Base-by-base conservation (phyloP, 2,797 vertebrate genomes). In the Hoplostethus atlanticus region DNA sequence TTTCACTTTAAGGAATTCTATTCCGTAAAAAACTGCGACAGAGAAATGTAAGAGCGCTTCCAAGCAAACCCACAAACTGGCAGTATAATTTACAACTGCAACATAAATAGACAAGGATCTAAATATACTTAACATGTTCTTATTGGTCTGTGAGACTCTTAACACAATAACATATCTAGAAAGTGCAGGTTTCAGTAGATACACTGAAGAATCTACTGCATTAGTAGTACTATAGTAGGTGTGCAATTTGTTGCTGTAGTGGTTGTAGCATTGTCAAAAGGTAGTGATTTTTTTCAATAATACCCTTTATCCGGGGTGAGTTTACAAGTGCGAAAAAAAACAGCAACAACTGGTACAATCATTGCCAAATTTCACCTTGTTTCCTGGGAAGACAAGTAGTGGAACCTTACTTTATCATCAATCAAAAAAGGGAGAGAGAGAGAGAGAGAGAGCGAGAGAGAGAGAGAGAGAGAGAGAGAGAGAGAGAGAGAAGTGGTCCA, bases 81-180 rank as follows among this genome's bases (percentile, higher is more conserved):
- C 56, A 5, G 0, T 81, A 74, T 78, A 64, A 80, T 86, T 88
- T 85, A 88, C 63, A 77, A 71, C 66, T 76, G 80, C 77, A 77
- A 79, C 60, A 57, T 76, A 61, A 77, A 81, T 68, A 74, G 60
- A 72, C 63, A 67, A 64, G 47, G 31, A 64, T 74, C 61, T 12
- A 69, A 58, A 85, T 68, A 62, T n/a, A 77, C 62, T 76, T 59
- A 57, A 54, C 34, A 48, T 81, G 62, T 58, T 79, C 40, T 44
- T 5, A 54, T 7, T 55, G 47, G 28, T 30, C 12, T 61, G 42
- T 47, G 40, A 46, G 58, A 44, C 21, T 15, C 40, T 2, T 40
- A 13, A 10, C 25, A 28, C 28, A 64, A 30, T 44, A n/a, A 13
- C 21, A 31, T 8, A 53, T 53, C 51, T 28, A n/a, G 25, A 28